These are phyloP conservation scores for Galagoides demidoff DNA, from an alignment of 2,797 vertebrate genomes.

Conservation along the genomic window DNA sequence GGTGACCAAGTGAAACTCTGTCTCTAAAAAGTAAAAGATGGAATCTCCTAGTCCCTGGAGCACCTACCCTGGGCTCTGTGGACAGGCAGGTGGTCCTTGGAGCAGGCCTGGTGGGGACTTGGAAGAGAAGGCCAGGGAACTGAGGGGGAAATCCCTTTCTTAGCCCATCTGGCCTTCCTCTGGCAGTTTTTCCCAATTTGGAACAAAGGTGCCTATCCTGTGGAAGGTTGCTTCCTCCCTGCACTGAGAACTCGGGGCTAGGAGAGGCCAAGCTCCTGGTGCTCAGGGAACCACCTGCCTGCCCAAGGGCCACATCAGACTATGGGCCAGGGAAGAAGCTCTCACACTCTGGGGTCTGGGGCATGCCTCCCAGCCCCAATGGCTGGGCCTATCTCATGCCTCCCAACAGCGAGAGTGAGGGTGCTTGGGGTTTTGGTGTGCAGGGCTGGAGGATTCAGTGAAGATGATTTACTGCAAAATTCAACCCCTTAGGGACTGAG, in stretches of 20 bases:
- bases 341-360: background rate
- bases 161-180: background rate
- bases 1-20: no score
- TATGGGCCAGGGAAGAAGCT: background rate
- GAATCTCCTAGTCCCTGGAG: background rate
- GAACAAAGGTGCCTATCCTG: background rate
- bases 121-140: background rate
- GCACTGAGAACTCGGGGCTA: background rate
- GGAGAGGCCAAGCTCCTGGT: background rate
- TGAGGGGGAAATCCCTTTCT: background rate
- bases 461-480: slow-evolving; percentile 15
- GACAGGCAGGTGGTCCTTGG: background rate
- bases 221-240: background rate
- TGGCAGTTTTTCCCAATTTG: background rate
- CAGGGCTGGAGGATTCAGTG: background rate
- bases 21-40: background rate
- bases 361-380: background rate
- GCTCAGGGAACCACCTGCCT: background rate
- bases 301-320: background rate
- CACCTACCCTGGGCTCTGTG: background rate
- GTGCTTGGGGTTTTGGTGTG: background rate
- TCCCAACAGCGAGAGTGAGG: background rate
- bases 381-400: background rate
- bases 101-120: background rate
- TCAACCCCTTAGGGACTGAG: background rate